Percentiles rank a stretch among this genome's conserved stretches.
These are phyloP conservation scores for Urophycis tenuis DNA, from an alignment of 2,797 vertebrate genomes.

Conservation along the genomic window DNA sequence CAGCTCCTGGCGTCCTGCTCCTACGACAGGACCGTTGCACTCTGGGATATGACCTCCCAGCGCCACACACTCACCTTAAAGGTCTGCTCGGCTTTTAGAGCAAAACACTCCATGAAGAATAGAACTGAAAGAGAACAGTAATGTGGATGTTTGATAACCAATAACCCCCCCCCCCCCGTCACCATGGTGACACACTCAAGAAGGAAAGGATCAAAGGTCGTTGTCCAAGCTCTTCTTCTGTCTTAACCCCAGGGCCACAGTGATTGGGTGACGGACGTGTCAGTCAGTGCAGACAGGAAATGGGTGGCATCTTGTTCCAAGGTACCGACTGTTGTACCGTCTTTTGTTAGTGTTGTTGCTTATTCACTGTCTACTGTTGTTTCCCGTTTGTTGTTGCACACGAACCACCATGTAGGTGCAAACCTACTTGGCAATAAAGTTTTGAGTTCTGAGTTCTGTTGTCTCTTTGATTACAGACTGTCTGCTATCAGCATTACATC, in stretches of 20 bases:
- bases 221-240: no score
- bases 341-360: no score
- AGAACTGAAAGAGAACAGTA: no score
- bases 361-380: no score
- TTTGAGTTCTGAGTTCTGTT: no score
- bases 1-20: conserved; percentile 39
- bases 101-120: background rate
- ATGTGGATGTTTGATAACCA: no score
- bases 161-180: no score
- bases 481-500: background rate
- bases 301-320: conserved; percentile 73
- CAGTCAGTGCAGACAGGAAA: conserved; percentile 62
- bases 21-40: conserved; percentile 33
- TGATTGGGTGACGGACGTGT: conserved; percentile 75
- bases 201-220: no score
- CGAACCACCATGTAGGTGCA: no score
- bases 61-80: conserved; percentile 32
- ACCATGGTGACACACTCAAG: no score
- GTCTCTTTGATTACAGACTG: background rate
- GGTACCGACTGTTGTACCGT: conserved; percentile 58
- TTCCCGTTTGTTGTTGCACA: no score
- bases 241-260: conserved; percentile 65
- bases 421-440: no score
- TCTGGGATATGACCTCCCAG: conserved; percentile 36
- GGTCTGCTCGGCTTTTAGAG: conserved; percentile 16